Evolutionary conservation across 1,140 invertebrate genomes (phyloP).

Genomic region (Leptinotarsa lineolata): DNA sequence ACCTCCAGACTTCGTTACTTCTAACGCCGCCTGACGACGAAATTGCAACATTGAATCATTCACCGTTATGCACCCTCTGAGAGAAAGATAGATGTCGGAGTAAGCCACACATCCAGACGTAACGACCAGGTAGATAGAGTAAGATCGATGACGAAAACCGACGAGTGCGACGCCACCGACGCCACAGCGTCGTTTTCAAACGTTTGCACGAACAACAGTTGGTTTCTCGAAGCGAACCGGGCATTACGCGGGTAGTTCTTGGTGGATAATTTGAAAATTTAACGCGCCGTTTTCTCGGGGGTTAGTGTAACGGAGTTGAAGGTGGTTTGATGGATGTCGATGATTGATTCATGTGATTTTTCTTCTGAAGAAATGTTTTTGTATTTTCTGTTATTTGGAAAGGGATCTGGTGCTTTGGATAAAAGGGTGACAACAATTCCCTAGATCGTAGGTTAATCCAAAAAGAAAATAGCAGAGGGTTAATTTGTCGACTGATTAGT

Average conservation of each 20-base stretch:
- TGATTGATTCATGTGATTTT: too few relatives aligned
- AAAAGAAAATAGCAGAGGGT: too few relatives aligned
- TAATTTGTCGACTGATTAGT: too few relatives aligned
- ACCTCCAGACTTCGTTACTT: background rate
- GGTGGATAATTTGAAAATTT: background rate
- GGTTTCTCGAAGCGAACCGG: constrained; percentile 40
- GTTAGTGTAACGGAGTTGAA: background rate
- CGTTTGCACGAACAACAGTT: constrained; percentile 44
- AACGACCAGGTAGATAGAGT: constrained; percentile 27
- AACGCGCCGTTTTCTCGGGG: constrained; percentile 1
- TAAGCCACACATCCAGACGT: constrained; percentile 24
- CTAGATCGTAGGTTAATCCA: too few relatives aligned
- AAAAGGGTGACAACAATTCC: too few relatives aligned
- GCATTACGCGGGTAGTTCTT: background rate
- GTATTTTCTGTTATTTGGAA: too few relatives aligned
- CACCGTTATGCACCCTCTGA: background rate
- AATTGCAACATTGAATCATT: background rate
- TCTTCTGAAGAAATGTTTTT: too few relatives aligned
- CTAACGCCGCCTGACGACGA: background rate
- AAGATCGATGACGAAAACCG: constrained; percentile 40
- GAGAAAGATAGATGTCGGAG: background rate
- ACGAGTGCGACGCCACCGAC: constrained; percentile 23
- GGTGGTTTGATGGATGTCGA: too few relatives aligned
- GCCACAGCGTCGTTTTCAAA: constrained; percentile 30
- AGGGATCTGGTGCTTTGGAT: too few relatives aligned